phyloP scores from a whole-genome alignment of 2,797 vertebrate species.

The Trachurus trachurus region DNA sequence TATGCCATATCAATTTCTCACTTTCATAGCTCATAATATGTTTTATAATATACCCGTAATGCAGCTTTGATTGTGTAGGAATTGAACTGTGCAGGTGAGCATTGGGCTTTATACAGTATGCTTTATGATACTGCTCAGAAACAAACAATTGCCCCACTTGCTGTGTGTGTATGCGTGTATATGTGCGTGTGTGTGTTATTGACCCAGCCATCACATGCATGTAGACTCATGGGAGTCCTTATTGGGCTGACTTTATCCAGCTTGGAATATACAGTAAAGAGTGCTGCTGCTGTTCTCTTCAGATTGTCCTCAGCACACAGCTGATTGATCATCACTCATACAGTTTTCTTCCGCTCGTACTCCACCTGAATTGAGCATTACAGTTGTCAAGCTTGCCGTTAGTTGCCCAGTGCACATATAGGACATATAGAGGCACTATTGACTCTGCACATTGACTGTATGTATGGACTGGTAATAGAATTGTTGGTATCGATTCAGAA shows the following conservation, averaged over 20 bases:
- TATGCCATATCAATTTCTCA: background rate
- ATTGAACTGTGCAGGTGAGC: too few relatives aligned
- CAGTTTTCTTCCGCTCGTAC: conserved; percentile 32
- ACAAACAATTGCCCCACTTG: conserved; percentile 9
- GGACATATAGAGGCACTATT: conserved; percentile 16
- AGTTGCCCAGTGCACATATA: conserved; percentile 12
- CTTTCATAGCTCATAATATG: background rate
- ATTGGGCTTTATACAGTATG: background rate
- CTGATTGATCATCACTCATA: conserved; percentile 39
- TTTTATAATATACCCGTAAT: too few relatives aligned
- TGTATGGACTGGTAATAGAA: conserved; percentile 47
- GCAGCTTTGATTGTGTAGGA: background rate
- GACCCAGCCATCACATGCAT: conserved; percentile 13
- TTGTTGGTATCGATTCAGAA: conserved; percentile 55
- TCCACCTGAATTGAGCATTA: conserved; percentile 27
- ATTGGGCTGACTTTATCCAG: background rate
- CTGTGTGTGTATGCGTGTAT: background rate
- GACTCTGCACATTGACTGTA: conserved; percentile 38
- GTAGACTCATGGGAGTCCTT: background rate
- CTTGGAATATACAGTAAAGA: conserved; percentile 26
- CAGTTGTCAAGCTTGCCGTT: conserved; percentile 37
- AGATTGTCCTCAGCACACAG: conserved; percentile 17
- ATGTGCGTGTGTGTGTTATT: conserved; percentile 14
- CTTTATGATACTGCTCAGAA: background rate
- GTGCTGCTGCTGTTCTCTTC: background rate